Base-by-base conservation (phyloP, 30 jellyfish, hydroid and myxozoan species). In the Phacellophora camtschatica region DNA sequence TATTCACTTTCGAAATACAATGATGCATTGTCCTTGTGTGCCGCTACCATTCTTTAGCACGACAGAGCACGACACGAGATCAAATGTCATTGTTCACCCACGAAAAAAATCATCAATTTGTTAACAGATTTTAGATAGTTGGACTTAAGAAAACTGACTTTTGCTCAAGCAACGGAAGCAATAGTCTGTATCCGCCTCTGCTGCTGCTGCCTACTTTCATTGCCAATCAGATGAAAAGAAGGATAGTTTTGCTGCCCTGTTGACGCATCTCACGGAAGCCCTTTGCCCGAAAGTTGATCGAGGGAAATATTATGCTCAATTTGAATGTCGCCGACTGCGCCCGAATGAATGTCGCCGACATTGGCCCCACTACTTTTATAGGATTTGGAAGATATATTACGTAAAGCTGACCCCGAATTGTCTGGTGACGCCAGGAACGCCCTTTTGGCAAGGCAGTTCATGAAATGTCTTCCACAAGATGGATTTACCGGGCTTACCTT, bases 231-330 rank as follows among this genome's bases (percentile, higher is more conserved):
- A 2, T 15, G 77, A 7, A 4, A 58, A 63, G 16, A 67, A 67
- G 19, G 82, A 67, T 18, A 34, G 39, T 12, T 67, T 20, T 11
- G 66, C 13, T 1, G 18, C 11, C 23, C 66, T 45, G 3, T 6
- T 35, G 51, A 67, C 35, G 45, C 4, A 23, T 20, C 42, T 67
- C 18, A 35, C 10, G 0, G 0, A 9, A 36, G 68, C 39, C 19
- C 23, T 67, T 15, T 67, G 82, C 67, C 66, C 82, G 5, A 42
- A 31, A 10, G 67, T 67, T 20, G 67, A 67, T 67, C 66, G 82
- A 0, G 82, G 39, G 28, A 35, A 7, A 1, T 67, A 15, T 37
- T 67, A 3, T 18, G 20, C 57, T 0, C 54, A 29, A 23, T 62
- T 62, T 28, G 54, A 62, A 33, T 13, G n/a, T 15, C 16, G 76